Conservation (phyloP, 2,888 invertebrate species). For the Junonia oenone region DNA sequence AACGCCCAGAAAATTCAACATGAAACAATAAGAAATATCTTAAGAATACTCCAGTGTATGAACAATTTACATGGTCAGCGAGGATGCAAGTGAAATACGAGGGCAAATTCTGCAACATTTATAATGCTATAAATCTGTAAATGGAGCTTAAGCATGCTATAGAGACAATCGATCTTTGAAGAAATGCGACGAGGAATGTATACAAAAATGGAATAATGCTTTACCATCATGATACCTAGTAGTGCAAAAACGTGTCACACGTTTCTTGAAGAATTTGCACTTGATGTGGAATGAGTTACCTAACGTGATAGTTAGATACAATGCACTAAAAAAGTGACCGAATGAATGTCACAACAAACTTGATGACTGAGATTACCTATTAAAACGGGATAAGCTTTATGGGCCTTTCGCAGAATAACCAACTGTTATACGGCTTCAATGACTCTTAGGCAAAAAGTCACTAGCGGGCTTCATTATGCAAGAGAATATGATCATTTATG, state of each 20-base stretch:
- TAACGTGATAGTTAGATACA: not conserved
- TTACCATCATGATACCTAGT: slow-evolving; percentile 13
- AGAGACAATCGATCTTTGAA: slow-evolving; percentile 14
- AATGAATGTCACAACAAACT: slow-evolving; percentile 36
- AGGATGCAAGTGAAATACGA: slow-evolving; percentile 33
- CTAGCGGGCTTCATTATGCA: slow-evolving; percentile 17
- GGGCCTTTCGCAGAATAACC: slow-evolving; percentile 44
- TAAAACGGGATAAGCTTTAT: slow-evolving; percentile 62
- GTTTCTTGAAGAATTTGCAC: slow-evolving; percentile 15
- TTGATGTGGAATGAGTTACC: slow-evolving; percentile 16
- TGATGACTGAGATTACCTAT: slow-evolving; percentile 34
- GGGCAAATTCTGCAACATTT: slow-evolving; percentile 24
- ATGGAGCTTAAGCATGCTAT: slow-evolving; percentile 9
- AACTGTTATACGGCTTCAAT: slow-evolving; percentile 24
- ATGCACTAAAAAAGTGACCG: slow-evolving; percentile 18
- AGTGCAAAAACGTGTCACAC: slow-evolving; percentile 15
- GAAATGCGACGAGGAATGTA: slow-evolving; percentile 11
- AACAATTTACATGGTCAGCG: slow-evolving; percentile 42
- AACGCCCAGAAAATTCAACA: slow-evolving; percentile 38
- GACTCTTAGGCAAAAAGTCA: slow-evolving; percentile 25
- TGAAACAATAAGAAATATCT: slow-evolving; percentile 47
- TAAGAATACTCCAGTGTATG: slow-evolving; percentile 33
- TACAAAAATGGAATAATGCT: slow-evolving; percentile 17
- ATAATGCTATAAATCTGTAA: slow-evolving; percentile 33
- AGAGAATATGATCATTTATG: not conserved